Conservation (phyloP, 2,888 invertebrate species). For the Eupithecia exiguata region DNA sequence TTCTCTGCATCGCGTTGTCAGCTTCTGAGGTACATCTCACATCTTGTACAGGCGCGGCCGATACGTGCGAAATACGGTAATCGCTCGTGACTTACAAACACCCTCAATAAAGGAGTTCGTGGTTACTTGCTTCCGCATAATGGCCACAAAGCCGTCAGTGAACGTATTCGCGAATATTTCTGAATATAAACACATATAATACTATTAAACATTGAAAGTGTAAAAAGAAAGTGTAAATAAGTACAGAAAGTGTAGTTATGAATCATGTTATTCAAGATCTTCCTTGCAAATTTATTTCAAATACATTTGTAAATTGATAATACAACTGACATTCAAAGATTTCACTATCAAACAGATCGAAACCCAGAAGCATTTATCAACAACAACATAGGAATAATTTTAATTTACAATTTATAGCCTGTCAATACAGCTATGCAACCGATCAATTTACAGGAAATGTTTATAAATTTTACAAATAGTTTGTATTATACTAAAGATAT, state of each 20-base stretch:
- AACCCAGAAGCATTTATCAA: conserved; percentile 32
- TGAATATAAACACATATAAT: no score
- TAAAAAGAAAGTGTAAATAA: no score
- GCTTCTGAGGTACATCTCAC: no score
- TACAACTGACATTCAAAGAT: conserved; percentile 22
- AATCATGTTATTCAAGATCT: not conserved
- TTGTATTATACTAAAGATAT: conserved; percentile 29
- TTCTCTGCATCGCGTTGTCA: no score
- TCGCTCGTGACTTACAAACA: no score
- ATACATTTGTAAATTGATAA: not conserved
- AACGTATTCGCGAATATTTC: no score
- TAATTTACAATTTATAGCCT: conserved; percentile 65
- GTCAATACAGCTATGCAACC: conserved; percentile 66
- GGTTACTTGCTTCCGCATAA: no score
- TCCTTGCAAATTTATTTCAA: not conserved
- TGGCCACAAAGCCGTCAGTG: no score
- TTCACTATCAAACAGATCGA: conserved; percentile 18
- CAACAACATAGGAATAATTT: conserved; percentile 19
- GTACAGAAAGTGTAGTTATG: not conserved
- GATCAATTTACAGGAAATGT: conserved; percentile 67
- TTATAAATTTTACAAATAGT: conserved; percentile 52
- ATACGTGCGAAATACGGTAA: no score
- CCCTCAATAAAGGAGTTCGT: no score
- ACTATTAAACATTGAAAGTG: no score
- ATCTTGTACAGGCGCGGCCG: no score